These are phyloP conservation scores for Saccopteryx leptura DNA, from an alignment of 2,113 vertebrate species.

Conservation along the genomic window DNA sequence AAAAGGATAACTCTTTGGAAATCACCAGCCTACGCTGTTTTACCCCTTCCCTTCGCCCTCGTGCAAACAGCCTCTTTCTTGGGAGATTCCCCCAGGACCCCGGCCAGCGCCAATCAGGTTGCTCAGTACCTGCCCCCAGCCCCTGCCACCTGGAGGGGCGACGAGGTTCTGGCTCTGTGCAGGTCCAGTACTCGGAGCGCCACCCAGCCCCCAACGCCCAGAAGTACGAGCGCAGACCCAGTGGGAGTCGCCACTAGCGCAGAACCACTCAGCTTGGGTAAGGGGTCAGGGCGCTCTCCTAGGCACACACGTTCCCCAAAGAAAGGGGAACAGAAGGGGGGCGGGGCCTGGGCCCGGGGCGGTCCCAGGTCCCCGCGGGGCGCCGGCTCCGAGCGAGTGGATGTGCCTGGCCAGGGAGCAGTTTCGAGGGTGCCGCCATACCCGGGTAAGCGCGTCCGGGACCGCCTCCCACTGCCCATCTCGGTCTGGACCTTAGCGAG, in stretches of 20 bases:
- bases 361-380: not conserved
- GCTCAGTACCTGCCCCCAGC: conserved; percentile 46
- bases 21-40: not conserved
- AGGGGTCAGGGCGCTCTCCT: not conserved
- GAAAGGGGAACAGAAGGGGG: not conserved
- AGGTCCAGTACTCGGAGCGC: not conserved
- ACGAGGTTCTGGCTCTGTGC: not conserved
- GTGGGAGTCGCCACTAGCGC: not conserved
- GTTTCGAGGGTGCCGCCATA: not conserved
- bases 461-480: not conserved
- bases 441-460: conserved; percentile 53
- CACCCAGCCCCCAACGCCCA: not conserved
- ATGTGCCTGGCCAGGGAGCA: not conserved
- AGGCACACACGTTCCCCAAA: accelerated
- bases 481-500: not conserved
- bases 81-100: not conserved
- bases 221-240: not conserved
- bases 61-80: accelerated
- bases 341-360: not conserved
- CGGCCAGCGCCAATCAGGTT: conserved; percentile 55
- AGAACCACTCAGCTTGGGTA: not conserved
- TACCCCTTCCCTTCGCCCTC: not conserved
- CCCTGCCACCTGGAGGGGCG: conserved; percentile 28
- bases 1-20: not conserved
- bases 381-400: not conserved